phyloP scores from a whole-genome alignment of 2,888 invertebrate genomes.

The Phengaris arion region DNA sequence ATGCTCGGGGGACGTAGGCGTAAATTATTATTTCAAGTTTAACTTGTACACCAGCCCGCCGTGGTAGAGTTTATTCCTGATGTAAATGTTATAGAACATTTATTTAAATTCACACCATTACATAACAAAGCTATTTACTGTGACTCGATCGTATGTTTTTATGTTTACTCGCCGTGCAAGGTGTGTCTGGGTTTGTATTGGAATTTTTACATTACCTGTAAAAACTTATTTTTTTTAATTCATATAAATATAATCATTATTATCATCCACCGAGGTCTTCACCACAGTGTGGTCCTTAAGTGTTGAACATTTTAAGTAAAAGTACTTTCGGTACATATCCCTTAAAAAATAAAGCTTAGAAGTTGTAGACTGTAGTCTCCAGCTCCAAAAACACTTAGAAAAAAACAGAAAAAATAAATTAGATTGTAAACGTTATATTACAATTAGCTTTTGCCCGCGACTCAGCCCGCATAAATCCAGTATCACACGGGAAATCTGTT shows the following conservation, averaged over 20 bases:
- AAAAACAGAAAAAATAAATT: background rate
- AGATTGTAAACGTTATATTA: too few relatives aligned
- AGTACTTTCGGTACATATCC: too few relatives aligned
- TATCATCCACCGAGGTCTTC: too few relatives aligned
- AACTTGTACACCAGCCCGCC: conserved; percentile 32
- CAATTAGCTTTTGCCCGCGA: too few relatives aligned
- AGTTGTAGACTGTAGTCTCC: too few relatives aligned
- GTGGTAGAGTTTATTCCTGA: conserved; percentile 63
- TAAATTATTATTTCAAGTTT: conserved; percentile 42
- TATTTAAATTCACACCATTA: conserved; percentile 76
- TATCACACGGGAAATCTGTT: too few relatives aligned
- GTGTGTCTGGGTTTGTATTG: conserved; percentile 8
- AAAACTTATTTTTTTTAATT: background rate
- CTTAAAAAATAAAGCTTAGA: too few relatives aligned
- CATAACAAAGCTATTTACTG: conserved; percentile 70
- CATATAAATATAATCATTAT: background rate
- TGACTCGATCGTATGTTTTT: conserved; percentile 60
- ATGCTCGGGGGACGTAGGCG: conserved; percentile 39
- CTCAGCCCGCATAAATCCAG: too few relatives aligned
- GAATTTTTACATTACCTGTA: background rate
- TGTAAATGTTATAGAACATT: conserved; percentile 76
- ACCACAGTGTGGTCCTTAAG: too few relatives aligned
- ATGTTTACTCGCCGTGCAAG: conserved; percentile 35
- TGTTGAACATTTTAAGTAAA: too few relatives aligned
- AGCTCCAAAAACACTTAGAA: background rate